phyloP scores from a whole-genome alignment of 1,140 invertebrate genomes.

The Sminthurides bifidus region DNA sequence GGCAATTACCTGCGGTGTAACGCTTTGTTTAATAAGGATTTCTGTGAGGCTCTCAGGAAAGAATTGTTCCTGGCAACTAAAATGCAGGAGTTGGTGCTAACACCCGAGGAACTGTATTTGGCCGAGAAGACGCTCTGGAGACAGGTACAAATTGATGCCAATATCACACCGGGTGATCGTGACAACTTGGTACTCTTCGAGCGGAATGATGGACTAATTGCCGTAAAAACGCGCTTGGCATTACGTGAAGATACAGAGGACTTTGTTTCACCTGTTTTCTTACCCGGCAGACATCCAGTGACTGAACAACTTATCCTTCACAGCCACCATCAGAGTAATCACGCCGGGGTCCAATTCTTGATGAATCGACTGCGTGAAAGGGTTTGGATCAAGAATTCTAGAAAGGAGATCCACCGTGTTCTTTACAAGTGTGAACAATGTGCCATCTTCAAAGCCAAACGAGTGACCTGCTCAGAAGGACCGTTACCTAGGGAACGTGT shows the following conservation, averaged over 20 bases:
- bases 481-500: constrained; percentile 20
- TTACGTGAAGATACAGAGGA: not conserved
- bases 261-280: constrained; percentile 8
- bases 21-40: too few species aligned
- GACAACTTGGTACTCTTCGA: too few species aligned
- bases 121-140: not conserved
- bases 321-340: too few species aligned
- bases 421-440: constrained; percentile 15
- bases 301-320: not conserved
- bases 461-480: constrained; percentile 1
- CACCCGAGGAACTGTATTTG: not conserved
- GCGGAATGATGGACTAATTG: not conserved
- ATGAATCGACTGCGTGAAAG: not conserved
- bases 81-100: too few species aligned
- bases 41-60: too few species aligned
- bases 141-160: not conserved
- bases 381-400: constrained; percentile 1
- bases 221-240: not conserved
- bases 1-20: not conserved
- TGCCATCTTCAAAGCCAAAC: not conserved
- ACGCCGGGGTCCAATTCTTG: not conserved
- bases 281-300: constrained; percentile 4
- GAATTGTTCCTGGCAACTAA: not conserved
- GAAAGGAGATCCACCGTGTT: constrained; percentile 6
- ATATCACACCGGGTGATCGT: too few species aligned